Evolutionary conservation across 1,140 invertebrate genomes (phyloP), one percentile per base, ranked within the genome.

Genomic region (Listronotus oregonensis): DNA sequence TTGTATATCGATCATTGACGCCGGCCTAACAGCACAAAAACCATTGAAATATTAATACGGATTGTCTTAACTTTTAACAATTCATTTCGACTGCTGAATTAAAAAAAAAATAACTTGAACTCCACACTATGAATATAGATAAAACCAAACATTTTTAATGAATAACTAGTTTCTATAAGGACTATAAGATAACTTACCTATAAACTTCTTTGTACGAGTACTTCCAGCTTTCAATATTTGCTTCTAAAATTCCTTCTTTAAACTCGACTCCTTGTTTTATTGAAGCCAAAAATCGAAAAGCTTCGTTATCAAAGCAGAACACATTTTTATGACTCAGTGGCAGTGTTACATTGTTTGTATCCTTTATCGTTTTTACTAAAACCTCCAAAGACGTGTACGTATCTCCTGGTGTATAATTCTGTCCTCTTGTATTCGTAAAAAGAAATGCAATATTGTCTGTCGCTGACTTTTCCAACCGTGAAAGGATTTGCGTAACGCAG

Each of bases 251-350:
- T 9, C 37, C 21, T 17, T 63, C 42, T 31, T 47, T 42, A 59
- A 72, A 70, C 14, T 68, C 18, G 21, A 74, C 40, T 17, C 55
- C 60, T n/a, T 70, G 14, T 31, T 72, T 66, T 7, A 61, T 40
- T 0, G 70, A 73, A 8, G 68, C 66, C n/a, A 77, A 44, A 68
- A 69, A 75, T 31, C 71, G 59, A 44, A 75, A 77, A 0, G 71
- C 65, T 54, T 75, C 75, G 34, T 77, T 77, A 42, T 77, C 75
- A 31, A 74, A 69, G 55, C 67, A 77, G 58, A 75, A 77, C 40
- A 74, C 69, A 15, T 73, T 66, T 12, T 66, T 52, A 12, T 67
- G 55, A 5, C 68, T 34, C 10, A 58, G 69, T 39, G 73, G 73
- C 5, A 63, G 55, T 8, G 66, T 66, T 21, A 68, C 18, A 10